Percentiles rank a stretch among this genome's conserved stretches.
Conservation (phyloP, 2,888 invertebrate genomes). For the Erebia palarica region DNA sequence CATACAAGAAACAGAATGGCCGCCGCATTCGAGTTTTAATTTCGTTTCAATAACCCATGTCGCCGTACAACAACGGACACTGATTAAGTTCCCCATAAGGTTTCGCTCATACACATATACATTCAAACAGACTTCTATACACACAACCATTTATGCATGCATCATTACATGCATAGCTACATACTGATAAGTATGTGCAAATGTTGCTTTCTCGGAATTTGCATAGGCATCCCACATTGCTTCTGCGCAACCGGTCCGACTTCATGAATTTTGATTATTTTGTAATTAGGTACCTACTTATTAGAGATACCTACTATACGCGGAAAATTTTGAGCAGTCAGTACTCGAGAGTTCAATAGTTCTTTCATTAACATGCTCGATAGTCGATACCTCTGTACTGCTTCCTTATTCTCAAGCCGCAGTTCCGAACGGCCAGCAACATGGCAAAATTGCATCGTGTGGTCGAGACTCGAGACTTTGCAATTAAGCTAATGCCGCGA, state of each 20-base stretch:
- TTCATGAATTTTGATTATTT: conserved; percentile 31
- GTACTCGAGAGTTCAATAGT: no score
- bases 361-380: no score
- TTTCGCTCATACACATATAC: conserved; percentile 46
- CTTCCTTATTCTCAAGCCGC: no score
- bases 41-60: conserved; percentile 76
- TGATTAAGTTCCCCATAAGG: conserved; percentile 71
- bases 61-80: conserved; percentile 69
- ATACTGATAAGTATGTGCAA: neutral
- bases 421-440: no score
- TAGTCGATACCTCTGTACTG: no score
- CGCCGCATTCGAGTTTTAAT: conserved; percentile 66
- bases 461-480: no score
- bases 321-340: no score
- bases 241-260: conserved; percentile 47
- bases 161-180: neutral
- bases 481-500: no score
- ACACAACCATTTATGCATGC: conserved; percentile 36
- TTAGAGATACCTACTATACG: neutral
- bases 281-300: conserved; percentile 16
- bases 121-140: conserved; percentile 34
- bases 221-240: conserved; percentile 67
- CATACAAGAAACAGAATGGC: conserved; percentile 53
- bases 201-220: conserved; percentile 59
- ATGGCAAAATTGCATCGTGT: no score